These are phyloP conservation scores for Meghimatium bilineatum DNA, from an alignment of 2,888 invertebrate genomes.

Conservation along the genomic window DNA sequence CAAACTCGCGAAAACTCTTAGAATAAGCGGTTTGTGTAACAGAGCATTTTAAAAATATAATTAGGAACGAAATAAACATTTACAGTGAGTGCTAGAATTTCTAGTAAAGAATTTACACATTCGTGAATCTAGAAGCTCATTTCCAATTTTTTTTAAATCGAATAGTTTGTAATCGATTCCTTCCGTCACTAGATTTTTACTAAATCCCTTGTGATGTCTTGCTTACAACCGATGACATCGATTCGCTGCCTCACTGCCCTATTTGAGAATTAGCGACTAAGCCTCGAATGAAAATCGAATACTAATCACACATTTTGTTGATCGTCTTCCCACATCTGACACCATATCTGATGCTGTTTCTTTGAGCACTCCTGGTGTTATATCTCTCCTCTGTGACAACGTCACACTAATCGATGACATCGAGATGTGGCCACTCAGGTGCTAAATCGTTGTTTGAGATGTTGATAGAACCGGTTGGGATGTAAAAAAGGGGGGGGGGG, in stretches of 20 bases:
- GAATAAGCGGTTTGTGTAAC: background rate
- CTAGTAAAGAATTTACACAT: background rate
- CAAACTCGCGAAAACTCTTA: background rate
- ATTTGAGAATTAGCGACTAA: slow-evolving; percentile 43
- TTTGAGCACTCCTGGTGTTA: background rate
- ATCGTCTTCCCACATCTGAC: slow-evolving; percentile 1
- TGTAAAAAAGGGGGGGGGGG: background rate
- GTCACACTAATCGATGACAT: slow-evolving; percentile 24
- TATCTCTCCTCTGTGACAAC: background rate
- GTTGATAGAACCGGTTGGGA: background rate
- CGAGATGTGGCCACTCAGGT: slow-evolving; percentile 1
- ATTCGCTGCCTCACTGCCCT: slow-evolving; percentile 8
- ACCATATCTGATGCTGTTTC: background rate
- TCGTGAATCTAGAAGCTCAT: background rate
- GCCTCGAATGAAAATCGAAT: slow-evolving; percentile 43
- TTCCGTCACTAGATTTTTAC: slow-evolving; percentile 1
- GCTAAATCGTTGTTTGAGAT: background rate
- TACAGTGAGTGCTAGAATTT: background rate
- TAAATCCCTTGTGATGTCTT: slow-evolving; percentile 18
- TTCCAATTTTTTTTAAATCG: background rate
- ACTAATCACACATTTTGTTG: slow-evolving; percentile 42
- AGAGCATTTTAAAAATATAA: background rate
- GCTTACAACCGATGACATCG: slow-evolving; percentile 30
- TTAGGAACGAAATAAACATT: background rate
- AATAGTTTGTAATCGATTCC: slow-evolving; percentile 1